These are phyloP conservation scores for Mechanitis mazaeus DNA, from an alignment of 2,888 invertebrate species.

Conservation along the genomic window DNA sequence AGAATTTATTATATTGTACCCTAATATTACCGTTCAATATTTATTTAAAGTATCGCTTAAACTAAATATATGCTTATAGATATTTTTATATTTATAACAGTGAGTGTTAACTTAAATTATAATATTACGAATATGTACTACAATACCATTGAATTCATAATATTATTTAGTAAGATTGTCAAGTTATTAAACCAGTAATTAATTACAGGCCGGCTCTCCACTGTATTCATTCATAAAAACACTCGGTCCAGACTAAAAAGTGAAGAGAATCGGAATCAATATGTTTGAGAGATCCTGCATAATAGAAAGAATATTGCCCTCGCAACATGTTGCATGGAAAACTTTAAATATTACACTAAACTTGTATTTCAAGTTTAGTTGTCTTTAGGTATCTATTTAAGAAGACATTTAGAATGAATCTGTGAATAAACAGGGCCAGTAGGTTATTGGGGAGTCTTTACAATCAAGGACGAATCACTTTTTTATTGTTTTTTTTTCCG, in stretches of 20 bases:
- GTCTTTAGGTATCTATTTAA: neutral
- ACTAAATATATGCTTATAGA: neutral
- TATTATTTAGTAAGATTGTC: no score
- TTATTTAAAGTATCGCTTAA: neutral
- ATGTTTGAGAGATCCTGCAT: conserved; percentile 5
- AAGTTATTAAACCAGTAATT: no score
- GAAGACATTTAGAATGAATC: conserved; percentile 8
- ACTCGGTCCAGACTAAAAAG: no score
- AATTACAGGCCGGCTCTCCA: no score
- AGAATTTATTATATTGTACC: neutral
- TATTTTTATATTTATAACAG: no score
- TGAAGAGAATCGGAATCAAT: neutral
- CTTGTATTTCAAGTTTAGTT: neutral
- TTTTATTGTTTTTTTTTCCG: conserved; percentile 38
- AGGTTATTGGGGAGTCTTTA: conserved; percentile 50
- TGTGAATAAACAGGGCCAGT: conserved; percentile 45
- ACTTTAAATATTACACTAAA: neutral
- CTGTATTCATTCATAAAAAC: no score
- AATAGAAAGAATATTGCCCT: conserved; percentile 4
- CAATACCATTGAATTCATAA: no score
- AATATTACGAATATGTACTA: no score
- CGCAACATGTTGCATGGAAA: neutral
- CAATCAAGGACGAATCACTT: conserved; percentile 44
- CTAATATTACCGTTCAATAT: neutral
- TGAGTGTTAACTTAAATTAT: no score